Percentiles rank a stretch among this genome's conserved stretches.
phyloP scores from a whole-genome alignment of 2,888 invertebrate genomes.

The Watsonalla cultraria region DNA sequence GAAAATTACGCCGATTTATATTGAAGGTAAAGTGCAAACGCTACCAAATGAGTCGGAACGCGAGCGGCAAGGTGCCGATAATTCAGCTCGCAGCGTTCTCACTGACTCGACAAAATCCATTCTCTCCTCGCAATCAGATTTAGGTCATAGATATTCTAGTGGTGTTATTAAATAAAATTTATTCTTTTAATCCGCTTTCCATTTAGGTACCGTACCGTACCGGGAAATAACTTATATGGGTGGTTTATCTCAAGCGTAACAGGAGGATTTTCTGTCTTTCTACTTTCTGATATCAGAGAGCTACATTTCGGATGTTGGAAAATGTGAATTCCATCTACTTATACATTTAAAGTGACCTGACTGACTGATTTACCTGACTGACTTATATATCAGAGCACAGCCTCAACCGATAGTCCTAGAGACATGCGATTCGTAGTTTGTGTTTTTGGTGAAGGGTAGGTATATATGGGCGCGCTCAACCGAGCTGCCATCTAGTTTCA shows the following conservation, averaged over 20 bases:
- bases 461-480: too few relatives aligned
- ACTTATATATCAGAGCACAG: too few relatives aligned
- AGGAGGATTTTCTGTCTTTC: neutral
- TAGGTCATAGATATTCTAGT: constrained; percentile 42
- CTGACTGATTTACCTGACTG: too few relatives aligned
- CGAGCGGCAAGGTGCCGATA: constrained; percentile 53
- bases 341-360: too few relatives aligned
- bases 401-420: too few relatives aligned
- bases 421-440: too few relatives aligned
- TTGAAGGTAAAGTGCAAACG: constrained; percentile 54
- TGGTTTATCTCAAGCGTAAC: neutral
- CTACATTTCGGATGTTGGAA: too few relatives aligned
- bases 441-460: too few relatives aligned
- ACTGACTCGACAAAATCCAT: constrained; percentile 54
- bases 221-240: neutral
- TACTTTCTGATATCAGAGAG: too few relatives aligned
- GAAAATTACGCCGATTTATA: constrained; percentile 46
- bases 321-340: too few relatives aligned
- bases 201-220: constrained; percentile 5
- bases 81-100: constrained; percentile 45
- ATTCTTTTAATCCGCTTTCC: constrained; percentile 20
- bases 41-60: constrained; percentile 57
- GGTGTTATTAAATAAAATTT: constrained; percentile 38
- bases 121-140: constrained; percentile 48
- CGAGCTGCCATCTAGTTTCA: too few relatives aligned